phyloP scores from a whole-genome alignment of 2,797 vertebrate genomes.

The Kryptolebias ocellatus region DNA sequence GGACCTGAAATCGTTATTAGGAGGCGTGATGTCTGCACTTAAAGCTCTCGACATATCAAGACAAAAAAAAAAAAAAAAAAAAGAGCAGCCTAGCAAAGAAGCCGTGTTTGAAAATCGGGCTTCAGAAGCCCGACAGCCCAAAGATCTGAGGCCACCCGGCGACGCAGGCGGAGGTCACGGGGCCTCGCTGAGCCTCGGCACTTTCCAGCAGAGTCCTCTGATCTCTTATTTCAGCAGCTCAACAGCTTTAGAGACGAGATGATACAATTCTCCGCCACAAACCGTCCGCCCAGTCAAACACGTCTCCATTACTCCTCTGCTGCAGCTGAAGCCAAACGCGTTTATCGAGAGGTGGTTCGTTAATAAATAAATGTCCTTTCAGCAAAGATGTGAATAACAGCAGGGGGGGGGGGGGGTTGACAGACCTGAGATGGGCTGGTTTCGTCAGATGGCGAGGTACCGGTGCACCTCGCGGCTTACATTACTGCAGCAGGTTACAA shows the following conservation, averaged over 20 bases:
- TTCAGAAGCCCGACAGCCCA: conserved; percentile 54
- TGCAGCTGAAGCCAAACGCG: conserved; percentile 12
- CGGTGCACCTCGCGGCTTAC: background rate
- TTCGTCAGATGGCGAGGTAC: conserved; percentile 6
- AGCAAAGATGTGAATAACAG: conserved; percentile 20
- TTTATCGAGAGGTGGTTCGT: conserved; percentile 17
- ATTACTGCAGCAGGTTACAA: conserved; percentile 6
- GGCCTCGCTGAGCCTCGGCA: conserved; percentile 49
- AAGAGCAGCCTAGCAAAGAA: conserved; percentile 24
- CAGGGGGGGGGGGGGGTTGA: conserved; percentile 10
- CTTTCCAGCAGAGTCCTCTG: conserved; percentile 52
- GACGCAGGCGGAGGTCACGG: conserved; percentile 64
- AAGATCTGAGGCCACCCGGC: conserved; percentile 71
- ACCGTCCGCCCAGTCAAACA: conserved; percentile 20
- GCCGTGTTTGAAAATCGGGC: conserved; percentile 67
- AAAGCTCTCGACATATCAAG: conserved; percentile 33
- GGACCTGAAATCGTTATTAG: background rate
- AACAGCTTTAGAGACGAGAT: conserved; percentile 42
- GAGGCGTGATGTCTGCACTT: conserved; percentile 15
- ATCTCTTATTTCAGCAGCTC: conserved; percentile 66
- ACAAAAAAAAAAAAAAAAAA: background rate
- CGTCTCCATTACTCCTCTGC: conserved; percentile 6
- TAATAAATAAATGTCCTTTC: background rate
- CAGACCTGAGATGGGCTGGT: background rate
- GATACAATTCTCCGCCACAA: conserved; percentile 50